These are phyloP conservation scores for Ptyas mucosa DNA, from an alignment of 2,113 vertebrate genomes.

Conservation along the genomic window DNA sequence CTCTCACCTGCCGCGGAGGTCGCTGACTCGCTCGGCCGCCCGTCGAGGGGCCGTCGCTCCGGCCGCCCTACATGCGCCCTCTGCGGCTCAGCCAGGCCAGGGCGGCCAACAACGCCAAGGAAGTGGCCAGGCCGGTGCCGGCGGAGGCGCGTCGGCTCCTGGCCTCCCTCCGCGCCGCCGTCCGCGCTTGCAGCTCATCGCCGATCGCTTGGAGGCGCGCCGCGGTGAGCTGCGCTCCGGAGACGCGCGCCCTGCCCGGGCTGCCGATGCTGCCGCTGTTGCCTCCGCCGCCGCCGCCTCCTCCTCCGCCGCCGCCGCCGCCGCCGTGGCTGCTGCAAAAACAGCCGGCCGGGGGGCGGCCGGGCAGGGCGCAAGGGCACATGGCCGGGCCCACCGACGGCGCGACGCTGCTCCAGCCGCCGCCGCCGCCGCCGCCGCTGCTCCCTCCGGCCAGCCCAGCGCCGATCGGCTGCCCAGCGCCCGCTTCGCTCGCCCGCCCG, in stretches of 20 bases:
- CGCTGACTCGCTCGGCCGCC: conserved; percentile 34
- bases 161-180: conserved; percentile 33
- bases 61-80: conserved; percentile 71
- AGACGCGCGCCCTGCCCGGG: conserved; percentile 56
- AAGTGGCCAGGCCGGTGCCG: conserved; percentile 48
- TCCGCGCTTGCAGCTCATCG: conserved; percentile 75
- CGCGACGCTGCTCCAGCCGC: background rate
- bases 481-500: conserved; percentile 4
- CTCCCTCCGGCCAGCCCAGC: conserved; percentile 17
- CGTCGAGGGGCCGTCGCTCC: conserved; percentile 31
- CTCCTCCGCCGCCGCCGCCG: conserved; percentile 6
- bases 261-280: background rate
- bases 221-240: conserved; percentile 69
- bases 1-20: conserved; percentile 72
- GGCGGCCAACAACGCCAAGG: conserved; percentile 68
- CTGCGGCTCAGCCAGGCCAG: conserved; percentile 72
- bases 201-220: conserved; percentile 76
- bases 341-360: conserved; percentile 63
- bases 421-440: background rate
- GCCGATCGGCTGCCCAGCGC: background rate
- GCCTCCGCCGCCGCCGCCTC: background rate
- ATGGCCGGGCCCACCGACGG: conserved; percentile 51
- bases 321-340: conserved; percentile 52
- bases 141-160: conserved; percentile 17
- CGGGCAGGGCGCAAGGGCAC: conserved; percentile 73